These are phyloP conservation scores for Sitta europaea DNA, from an alignment of 2,113 vertebrate species.

Conservation along the genomic window DNA sequence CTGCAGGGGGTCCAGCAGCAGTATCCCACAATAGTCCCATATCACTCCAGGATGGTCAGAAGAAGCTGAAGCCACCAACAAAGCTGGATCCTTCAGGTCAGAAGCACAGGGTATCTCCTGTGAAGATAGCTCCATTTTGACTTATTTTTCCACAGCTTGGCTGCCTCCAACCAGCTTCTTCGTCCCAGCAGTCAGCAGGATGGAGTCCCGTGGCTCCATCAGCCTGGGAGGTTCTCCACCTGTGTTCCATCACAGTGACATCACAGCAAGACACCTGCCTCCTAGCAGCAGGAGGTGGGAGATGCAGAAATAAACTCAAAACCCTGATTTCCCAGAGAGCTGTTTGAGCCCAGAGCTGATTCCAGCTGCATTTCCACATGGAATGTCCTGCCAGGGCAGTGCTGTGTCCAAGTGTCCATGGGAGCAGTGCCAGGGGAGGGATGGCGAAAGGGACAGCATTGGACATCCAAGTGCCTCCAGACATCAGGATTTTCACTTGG, in stretches of 20 bases:
- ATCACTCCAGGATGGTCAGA: rapidly evolving
- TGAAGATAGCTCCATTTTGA: not conserved
- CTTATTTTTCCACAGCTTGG: not conserved
- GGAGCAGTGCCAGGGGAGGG: not conserved
- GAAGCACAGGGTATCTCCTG: not conserved
- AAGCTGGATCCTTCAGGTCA: not conserved
- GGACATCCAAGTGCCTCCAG: not conserved
- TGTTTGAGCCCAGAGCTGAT: not conserved
- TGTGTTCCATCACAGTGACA: not conserved
- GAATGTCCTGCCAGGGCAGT: not conserved
- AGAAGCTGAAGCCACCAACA: not conserved
- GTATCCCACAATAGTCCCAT: rapidly evolving
- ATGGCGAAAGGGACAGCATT: not conserved
- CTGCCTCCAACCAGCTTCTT: not conserved
- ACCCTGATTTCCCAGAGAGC: not conserved
- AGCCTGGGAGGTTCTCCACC: not conserved
- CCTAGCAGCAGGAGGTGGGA: not conserved
- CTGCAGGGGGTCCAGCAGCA: rapidly evolving
- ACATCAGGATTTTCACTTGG: not conserved
- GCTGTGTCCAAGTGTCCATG: not conserved
- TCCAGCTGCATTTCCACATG: not conserved
- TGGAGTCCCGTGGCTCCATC: rapidly evolving
- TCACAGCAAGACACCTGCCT: rapidly evolving
- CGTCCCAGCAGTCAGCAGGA: not conserved
- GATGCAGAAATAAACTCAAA: not conserved